Percentiles rank a stretch among this genome's conserved stretches.
These are phyloP conservation scores for Peromyscus aztecus DNA, from an alignment of 2,797 vertebrate genomes.

Conservation along the genomic window DNA sequence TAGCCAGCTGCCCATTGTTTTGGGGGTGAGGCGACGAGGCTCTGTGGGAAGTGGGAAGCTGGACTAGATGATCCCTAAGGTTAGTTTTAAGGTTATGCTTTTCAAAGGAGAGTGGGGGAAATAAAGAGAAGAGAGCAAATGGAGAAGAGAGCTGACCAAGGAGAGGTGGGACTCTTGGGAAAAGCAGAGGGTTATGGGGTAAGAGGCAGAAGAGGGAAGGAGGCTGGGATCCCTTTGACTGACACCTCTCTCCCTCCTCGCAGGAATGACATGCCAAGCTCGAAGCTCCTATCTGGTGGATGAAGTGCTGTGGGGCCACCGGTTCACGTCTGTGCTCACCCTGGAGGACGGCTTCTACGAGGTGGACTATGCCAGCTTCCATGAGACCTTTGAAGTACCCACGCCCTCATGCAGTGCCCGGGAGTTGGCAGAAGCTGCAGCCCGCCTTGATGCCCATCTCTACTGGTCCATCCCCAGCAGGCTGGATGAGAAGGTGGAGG, in stretches of 20 bases:
- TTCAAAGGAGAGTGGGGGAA: not conserved
- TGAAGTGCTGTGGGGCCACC: slow-evolving; percentile 96
- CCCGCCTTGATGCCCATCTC: slow-evolving; percentile 94
- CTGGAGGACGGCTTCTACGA: slow-evolving; percentile 97
- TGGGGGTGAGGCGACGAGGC: not conserved
- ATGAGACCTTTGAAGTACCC: slow-evolving; percentile 96
- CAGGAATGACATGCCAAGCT: slow-evolving; percentile 97
- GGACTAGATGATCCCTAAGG: not conserved
- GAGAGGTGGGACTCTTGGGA: not conserved
- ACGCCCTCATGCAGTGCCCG: slow-evolving; percentile 94
- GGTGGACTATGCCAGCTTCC: slow-evolving; percentile 96
- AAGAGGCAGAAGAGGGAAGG: not conserved
- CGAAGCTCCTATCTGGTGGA: slow-evolving; percentile 95
- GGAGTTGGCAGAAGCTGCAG: slow-evolving; percentile 92
- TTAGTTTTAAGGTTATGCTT: slow-evolving; percentile 29
- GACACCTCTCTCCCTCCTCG: not conserved
- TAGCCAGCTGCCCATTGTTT: not conserved
- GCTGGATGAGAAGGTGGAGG: slow-evolving; percentile 93
- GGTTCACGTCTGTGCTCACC: slow-evolving; percentile 95
- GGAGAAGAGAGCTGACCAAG: not conserved
- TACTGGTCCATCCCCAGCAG: slow-evolving; percentile 97
- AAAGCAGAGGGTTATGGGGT: not conserved
- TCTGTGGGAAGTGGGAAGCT: not conserved
- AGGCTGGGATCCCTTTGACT: slow-evolving; percentile 9
- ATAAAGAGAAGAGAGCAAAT: not conserved